phyloP scores from a whole-genome alignment of 2,797 vertebrate species.

The Mormyrops boulengeri region DNA sequence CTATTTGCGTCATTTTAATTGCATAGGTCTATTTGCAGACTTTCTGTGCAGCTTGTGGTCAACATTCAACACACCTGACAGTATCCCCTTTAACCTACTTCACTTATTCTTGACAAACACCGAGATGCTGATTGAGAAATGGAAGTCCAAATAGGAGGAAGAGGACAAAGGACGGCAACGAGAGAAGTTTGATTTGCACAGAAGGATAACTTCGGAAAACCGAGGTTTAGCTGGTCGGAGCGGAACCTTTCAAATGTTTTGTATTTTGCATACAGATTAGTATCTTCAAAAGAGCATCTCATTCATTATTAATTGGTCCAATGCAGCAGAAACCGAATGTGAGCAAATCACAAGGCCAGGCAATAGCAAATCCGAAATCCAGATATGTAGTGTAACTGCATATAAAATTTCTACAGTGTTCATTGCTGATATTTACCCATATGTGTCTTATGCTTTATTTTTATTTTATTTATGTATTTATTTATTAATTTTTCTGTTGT shows the following conservation, averaged over 20 bases:
- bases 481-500: background rate
- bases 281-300: background rate
- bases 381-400: background rate
- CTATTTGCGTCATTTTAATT: background rate
- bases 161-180: background rate
- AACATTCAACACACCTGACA: background rate
- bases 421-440: background rate
- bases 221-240: background rate
- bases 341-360: background rate
- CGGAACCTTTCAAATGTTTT: background rate
- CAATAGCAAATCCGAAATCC: background rate
- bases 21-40: background rate
- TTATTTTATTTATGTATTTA: background rate
- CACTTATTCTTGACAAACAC: background rate
- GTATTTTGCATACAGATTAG: slow-evolving; percentile 1
- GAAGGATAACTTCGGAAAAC: background rate
- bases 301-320: background rate
- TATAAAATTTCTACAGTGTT: background rate
- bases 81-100: background rate
- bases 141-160: background rate
- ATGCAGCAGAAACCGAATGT: background rate
- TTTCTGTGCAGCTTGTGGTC: background rate
- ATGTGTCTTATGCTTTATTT: background rate
- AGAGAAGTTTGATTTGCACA: background rate
- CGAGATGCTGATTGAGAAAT: background rate